phyloP scores from a whole-genome alignment of 2,888 invertebrate species.

The Anorthoa munda region DNA sequence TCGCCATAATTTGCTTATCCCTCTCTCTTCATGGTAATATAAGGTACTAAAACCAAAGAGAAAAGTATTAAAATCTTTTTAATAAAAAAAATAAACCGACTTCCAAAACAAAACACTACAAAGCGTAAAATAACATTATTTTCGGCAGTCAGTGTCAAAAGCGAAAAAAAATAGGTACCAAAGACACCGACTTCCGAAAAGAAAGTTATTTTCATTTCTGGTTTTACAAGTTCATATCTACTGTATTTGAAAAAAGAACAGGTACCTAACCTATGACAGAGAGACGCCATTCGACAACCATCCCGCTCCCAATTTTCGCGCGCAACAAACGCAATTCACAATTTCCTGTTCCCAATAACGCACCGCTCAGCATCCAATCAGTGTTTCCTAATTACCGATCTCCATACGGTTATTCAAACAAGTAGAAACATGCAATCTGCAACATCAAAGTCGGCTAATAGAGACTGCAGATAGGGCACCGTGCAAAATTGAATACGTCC shows the following conservation, averaged over 20 bases:
- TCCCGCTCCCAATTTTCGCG: slow-evolving; percentile 12
- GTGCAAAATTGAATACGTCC: slow-evolving; percentile 90
- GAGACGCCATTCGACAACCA: slow-evolving; percentile 4
- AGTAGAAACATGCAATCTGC: slow-evolving; percentile 67
- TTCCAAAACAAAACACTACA: too few relatives aligned
- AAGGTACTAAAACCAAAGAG: too few relatives aligned
- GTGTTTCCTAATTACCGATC: slow-evolving; percentile 52
- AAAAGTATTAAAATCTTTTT: too few relatives aligned
- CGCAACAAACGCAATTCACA: slow-evolving; percentile 39
- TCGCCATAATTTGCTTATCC: too few relatives aligned
- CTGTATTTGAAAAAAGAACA: too few relatives aligned
- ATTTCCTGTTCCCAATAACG: slow-evolving; percentile 22
- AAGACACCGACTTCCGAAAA: too few relatives aligned
- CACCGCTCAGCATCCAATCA: slow-evolving; percentile 46
- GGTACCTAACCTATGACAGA: not conserved
- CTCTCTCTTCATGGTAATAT: too few relatives aligned
- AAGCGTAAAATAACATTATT: too few relatives aligned
- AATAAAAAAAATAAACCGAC: too few relatives aligned
- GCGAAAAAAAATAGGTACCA: too few relatives aligned
- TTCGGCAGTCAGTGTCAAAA: too few relatives aligned
- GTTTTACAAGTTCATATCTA: not conserved
- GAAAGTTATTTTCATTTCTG: too few relatives aligned
- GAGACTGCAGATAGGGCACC: slow-evolving; percentile 84
- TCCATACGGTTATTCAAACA: slow-evolving; percentile 70
- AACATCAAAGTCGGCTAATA: slow-evolving; percentile 80